Base-by-base conservation (phyloP, 2,888 invertebrate species). In the Cryptus viduatorius region DNA sequence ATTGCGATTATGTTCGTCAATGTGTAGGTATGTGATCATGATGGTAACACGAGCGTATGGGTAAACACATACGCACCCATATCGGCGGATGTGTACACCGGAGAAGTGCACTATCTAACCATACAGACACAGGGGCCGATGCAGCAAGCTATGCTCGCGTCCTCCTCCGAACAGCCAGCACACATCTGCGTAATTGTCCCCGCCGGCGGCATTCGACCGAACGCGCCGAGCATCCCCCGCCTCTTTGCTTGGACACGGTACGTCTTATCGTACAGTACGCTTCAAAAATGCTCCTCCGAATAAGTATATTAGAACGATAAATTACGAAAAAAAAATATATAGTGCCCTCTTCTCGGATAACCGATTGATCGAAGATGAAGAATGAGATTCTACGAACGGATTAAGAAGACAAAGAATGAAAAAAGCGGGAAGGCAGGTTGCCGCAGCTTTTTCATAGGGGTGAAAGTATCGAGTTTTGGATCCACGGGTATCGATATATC, bases 161-260 rank as follows among this genome's bases (percentile, higher is more conserved):
- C 73, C 72, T 72, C 71, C 84, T 65, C 75, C 24, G 79, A 72
- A 59, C 48, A 73, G 79, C 65, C 86, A 91, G 90, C 91, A 90
- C 92, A 91, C 93, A 93, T 93, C 93, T 93, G 93, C 93, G 93
- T 93, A 93, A 93, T 93, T 93, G 93, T 93, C 93, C 93, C 93
- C 93, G 92, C 90, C 91, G 93, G 93, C 93, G 92, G 93, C 93
- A 91, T 91, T 91, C 90, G 89, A 88, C 87, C 87, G 87, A 86
- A 86, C 83, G 77, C 84, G 82, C 84, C 79, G 65, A 72, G 84
- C 87, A 87, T 87, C 82, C 81, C 77, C 82, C 68, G 72, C 82
- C 61, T 76, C 75, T 48, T 79, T 72, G 50, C 82, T 64, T 44
- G 76, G 89, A 87, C 89, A 86, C 85, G 86, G 72, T 83, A 56